These are phyloP conservation scores for Caenorhabditis angaria DNA, from an alignment of 2,888 invertebrate species.

Conservation along the genomic window DNA sequence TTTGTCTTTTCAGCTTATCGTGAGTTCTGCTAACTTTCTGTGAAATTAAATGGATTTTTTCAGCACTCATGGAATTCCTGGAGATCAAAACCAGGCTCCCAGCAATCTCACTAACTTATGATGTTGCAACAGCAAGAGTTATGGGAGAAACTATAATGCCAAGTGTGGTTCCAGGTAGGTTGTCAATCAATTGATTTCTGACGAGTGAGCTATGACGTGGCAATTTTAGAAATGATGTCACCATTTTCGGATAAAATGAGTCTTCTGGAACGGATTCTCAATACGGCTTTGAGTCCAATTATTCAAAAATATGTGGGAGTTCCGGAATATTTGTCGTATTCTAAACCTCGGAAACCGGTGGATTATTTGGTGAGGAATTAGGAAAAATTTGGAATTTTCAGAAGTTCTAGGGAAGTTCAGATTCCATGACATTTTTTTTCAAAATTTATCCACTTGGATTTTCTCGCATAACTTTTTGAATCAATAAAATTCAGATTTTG, in stretches of 20 bases:
- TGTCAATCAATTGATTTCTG: background rate
- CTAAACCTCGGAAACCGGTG: conserved; percentile 1
- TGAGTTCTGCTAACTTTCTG: background rate
- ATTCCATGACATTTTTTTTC: too few relatives aligned
- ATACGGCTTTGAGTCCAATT: conserved; percentile 4
- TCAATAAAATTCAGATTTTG: too few relatives aligned
- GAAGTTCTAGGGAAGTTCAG: too few relatives aligned
- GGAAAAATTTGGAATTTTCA: too few relatives aligned
- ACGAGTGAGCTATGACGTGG: background rate
- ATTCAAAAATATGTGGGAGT: background rate
- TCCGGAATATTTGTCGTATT: background rate
- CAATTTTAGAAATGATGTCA: conserved; percentile 20
- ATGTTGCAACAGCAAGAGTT: background rate
- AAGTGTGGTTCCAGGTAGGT: conserved; percentile 14
- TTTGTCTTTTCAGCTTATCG: conserved; percentile 4
- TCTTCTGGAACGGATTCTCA: conserved; percentile 19
- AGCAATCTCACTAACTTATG: conserved; percentile 22
- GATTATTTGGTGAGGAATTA: conserved; percentile 8
- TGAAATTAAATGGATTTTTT: conserved; percentile 6
- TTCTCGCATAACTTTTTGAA: too few relatives aligned
- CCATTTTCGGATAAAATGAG: conserved; percentile 21
- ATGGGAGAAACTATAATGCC: conserved; percentile 33
- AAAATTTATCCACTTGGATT: too few relatives aligned
- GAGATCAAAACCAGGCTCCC: conserved; percentile 20
- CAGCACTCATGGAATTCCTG: conserved; percentile 19